Percentiles rank a stretch among this genome's conserved stretches.
Evolutionary conservation across 1,140 invertebrate genomes (phyloP).

Genomic region (Theocolax elegans): DNA sequence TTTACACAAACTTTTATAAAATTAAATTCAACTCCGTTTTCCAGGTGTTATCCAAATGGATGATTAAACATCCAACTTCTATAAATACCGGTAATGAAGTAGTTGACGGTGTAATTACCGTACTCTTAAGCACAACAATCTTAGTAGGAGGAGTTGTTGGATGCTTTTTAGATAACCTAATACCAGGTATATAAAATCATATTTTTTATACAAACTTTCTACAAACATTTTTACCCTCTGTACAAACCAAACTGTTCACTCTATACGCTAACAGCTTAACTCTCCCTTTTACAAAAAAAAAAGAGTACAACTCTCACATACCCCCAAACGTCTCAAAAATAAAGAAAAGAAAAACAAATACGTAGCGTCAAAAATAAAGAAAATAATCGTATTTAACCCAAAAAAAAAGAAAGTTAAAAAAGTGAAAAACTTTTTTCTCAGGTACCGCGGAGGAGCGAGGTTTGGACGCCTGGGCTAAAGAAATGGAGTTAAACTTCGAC

Average conservation of each 20-base stretch:
- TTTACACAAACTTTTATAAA: slow-evolving; percentile 1
- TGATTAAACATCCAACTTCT: slow-evolving; percentile 73
- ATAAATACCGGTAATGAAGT: slow-evolving; percentile 79
- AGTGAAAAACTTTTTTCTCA: slow-evolving; percentile 51
- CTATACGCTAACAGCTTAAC: neutral
- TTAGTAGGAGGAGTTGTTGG: slow-evolving; percentile 84
- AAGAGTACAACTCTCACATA: no score
- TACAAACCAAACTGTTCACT: neutral
- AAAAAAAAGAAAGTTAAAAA: neutral
- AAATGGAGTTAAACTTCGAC: slow-evolving; percentile 73
- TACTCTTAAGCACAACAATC: slow-evolving; percentile 86
- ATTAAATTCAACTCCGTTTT: neutral
- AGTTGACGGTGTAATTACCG: slow-evolving; percentile 79
- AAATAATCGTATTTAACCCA: no score
- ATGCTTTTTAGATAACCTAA: slow-evolving; percentile 85
- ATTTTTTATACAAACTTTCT: no score
- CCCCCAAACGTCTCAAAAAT: no score
- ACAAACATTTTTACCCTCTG: no score
- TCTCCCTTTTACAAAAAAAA: no score
- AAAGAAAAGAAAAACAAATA: no score
- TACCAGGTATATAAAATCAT: slow-evolving; percentile 75
- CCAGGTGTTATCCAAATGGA: slow-evolving; percentile 80
- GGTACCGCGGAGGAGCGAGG: slow-evolving; percentile 78
- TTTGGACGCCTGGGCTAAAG: slow-evolving; percentile 75
- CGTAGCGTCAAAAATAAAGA: no score